phyloP scores from a whole-genome alignment of 2,888 invertebrate genomes.

The Perizoma flavofasciatum region DNA sequence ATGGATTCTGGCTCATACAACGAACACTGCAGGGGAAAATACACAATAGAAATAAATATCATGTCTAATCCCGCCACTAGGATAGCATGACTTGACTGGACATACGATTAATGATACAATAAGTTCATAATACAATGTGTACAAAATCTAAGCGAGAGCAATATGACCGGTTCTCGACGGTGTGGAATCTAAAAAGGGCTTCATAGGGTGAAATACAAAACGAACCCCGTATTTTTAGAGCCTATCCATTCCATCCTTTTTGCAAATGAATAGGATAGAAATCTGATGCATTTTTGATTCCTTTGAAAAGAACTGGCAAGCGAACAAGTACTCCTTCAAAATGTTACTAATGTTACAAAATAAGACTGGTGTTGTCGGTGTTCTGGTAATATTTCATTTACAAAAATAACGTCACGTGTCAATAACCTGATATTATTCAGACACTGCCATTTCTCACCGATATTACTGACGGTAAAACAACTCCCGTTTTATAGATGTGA shows the following conservation, averaged over 20 bases:
- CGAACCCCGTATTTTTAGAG: no score
- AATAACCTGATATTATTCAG: conserved; percentile 27
- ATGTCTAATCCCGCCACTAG: conserved; percentile 59
- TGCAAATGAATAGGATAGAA: background rate
- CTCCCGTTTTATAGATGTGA: conserved; percentile 35
- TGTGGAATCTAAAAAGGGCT: conserved; percentile 8
- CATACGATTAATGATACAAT: conserved; percentile 23
- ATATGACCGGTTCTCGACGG: conserved; percentile 28
- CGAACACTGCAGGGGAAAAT: conserved; percentile 17
- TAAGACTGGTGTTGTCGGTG: background rate
- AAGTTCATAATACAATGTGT: conserved; percentile 11
- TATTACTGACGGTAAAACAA: conserved; percentile 33
- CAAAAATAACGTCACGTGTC: conserved; percentile 3
- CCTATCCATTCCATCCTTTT: no score
- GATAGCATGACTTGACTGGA: conserved; percentile 53
- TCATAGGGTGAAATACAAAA: no score
- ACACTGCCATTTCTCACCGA: conserved; percentile 28
- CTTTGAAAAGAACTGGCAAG: background rate
- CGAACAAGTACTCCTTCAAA: background rate
- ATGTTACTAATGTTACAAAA: no score
- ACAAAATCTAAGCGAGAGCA: conserved; percentile 40
- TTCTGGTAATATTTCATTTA: background rate
- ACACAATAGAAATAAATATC: conserved; percentile 41
- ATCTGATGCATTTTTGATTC: conserved; percentile 9
- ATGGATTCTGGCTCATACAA: conserved; percentile 15